phyloP scores from a whole-genome alignment of 1,140 invertebrate genomes.

The Periplaneta americana region DNA sequence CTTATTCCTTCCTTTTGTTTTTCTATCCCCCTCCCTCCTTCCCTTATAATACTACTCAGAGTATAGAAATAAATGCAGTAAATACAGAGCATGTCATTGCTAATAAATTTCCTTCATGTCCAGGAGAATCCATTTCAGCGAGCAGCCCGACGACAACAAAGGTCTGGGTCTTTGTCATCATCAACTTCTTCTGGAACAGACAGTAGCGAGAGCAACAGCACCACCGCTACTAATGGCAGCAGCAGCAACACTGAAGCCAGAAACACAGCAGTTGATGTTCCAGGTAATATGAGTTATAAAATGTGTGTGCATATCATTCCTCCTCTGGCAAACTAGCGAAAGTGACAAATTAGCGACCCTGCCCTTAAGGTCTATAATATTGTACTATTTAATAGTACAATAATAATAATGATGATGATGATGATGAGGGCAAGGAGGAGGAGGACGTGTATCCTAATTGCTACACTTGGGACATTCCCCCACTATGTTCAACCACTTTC shows the following conservation, averaged over 20 bases:
- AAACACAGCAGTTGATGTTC: background rate
- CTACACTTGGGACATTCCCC: too few relatives aligned
- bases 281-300: background rate
- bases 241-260: background rate
- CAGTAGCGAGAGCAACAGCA: background rate
- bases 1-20: too few relatives aligned
- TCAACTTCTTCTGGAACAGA: background rate
- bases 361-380: too few relatives aligned
- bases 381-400: too few relatives aligned
- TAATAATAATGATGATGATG: background rate
- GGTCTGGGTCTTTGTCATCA: background rate
- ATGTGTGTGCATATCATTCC: background rate
- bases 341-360: too few relatives aligned
- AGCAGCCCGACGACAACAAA: background rate
- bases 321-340: too few relatives aligned
- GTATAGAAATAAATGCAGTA: background rate
- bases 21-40: too few relatives aligned
- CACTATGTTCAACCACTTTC: too few relatives aligned
- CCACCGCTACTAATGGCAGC: background rate
- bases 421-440: background rate
- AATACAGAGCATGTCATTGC: slow-evolving; percentile 6
- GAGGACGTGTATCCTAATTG: too few relatives aligned
- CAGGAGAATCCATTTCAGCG: background rate
- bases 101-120: background rate
- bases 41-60: too few relatives aligned